Percentiles rank a stretch among this genome's conserved stretches.
Evolutionary conservation across 2,113 vertebrate species (phyloP).

Genomic region (Ceyx melanurus): DNA sequence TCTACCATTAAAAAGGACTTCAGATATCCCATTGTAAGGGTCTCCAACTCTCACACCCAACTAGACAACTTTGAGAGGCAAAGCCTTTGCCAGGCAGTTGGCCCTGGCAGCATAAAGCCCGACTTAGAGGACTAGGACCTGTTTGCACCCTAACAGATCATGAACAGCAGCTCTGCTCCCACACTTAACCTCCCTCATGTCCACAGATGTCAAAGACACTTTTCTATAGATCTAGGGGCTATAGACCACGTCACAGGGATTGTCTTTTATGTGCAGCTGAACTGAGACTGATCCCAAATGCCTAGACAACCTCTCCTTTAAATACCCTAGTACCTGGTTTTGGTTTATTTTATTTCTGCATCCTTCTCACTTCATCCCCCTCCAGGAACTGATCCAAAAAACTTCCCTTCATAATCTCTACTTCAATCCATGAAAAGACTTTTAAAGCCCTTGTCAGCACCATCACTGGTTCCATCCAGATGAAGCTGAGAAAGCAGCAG

Average conservation of each 20-base stretch:
- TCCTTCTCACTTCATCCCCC: background rate
- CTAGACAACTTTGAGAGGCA: background rate
- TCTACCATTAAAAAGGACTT: background rate
- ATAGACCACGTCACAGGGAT: background rate
- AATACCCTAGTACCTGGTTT: background rate
- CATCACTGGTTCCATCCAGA: background rate
- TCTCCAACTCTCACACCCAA: background rate
- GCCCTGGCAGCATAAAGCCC: background rate
- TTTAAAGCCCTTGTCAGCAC: slow-evolving; percentile 1
- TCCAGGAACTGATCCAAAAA: background rate
- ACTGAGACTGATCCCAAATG: background rate
- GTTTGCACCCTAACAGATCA: background rate
- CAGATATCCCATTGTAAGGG: background rate
- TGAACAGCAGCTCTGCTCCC: background rate
- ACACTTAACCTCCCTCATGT: background rate
- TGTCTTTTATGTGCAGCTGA: background rate
- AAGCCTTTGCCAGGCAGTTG: background rate
- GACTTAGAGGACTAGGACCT: background rate
- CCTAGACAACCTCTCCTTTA: background rate
- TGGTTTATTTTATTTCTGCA: slow-evolving; percentile 9
- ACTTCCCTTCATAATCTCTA: background rate
- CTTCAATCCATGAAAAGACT: slow-evolving; percentile 13
- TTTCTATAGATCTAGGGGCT: background rate
- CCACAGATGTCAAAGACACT: background rate
- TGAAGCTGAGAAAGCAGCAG: slow-evolving; percentile 18